Evolutionary conservation across 2,888 invertebrate species (phyloP).

Genomic region (Ectemnius continuus): DNA sequence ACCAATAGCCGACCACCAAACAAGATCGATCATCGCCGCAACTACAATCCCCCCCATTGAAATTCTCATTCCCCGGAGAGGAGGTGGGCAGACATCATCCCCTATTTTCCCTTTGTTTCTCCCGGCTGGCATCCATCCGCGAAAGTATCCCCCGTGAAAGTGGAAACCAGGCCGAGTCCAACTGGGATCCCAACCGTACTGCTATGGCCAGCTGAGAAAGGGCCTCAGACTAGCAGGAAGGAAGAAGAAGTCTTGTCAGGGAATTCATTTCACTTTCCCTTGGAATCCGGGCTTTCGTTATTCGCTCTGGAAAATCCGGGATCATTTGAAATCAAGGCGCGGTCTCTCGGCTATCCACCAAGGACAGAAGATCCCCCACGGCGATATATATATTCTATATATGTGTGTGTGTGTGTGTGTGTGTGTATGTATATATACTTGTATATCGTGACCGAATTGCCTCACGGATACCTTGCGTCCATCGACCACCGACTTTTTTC

Average conservation of each 20-base stretch:
- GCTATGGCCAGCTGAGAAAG: neutral
- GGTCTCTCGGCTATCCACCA: constrained; percentile 16
- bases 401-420: neutral
- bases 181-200: neutral
- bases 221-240: neutral
- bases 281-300: constrained; percentile 45
- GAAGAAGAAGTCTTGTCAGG: constrained; percentile 28
- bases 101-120: neutral
- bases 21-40: constrained; percentile 44
- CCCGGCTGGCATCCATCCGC: neutral
- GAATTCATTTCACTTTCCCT: constrained; percentile 66
- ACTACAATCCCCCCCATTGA: constrained; percentile 36
- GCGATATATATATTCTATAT: neutral
- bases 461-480: constrained; percentile 51
- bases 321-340: constrained; percentile 69
- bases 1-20: constrained; percentile 35
- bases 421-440: neutral
- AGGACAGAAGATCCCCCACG: neutral
- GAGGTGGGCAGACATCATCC: neutral
- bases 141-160: constrained; percentile 8
- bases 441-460: constrained; percentile 43
- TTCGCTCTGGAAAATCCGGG: constrained; percentile 59
- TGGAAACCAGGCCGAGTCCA: constrained; percentile 11
- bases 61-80: constrained; percentile 27
- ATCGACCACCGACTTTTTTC: constrained; percentile 31